Evolutionary conservation across 2,888 invertebrate genomes (phyloP).

Genomic region (Rhyacophila evoluta): DNA sequence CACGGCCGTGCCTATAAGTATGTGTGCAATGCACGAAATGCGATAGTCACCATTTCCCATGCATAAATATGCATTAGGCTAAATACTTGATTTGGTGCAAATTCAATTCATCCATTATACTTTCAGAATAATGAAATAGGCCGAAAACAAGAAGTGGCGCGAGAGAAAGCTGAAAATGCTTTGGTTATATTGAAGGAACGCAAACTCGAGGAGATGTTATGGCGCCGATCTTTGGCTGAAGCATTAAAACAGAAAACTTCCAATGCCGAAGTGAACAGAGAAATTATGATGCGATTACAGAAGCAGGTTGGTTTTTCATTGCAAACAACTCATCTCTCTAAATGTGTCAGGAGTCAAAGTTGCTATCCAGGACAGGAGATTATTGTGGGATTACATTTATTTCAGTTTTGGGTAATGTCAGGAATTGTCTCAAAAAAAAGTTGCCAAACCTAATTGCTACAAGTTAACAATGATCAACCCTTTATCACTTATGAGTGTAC

Average conservation of each 20-base stretch:
- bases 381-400: too few species aligned
- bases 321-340: too few species aligned
- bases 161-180: slow-evolving; percentile 46
- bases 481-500: too few species aligned
- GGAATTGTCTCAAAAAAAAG: too few species aligned
- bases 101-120: too few species aligned
- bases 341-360: too few species aligned
- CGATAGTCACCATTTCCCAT: not conserved
- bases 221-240: slow-evolving; percentile 46
- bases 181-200: slow-evolving; percentile 44
- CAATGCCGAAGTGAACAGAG: slow-evolving; percentile 47
- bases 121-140: slow-evolving; percentile 41
- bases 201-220: slow-evolving; percentile 46
- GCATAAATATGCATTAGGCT: not conserved
- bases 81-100: not conserved
- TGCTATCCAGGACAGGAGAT: too few species aligned
- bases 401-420: too few species aligned
- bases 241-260: slow-evolving; percentile 38
- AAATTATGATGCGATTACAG: slow-evolving; percentile 41
- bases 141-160: slow-evolving; percentile 44
- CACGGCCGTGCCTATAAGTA: too few species aligned
- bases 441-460: too few species aligned
- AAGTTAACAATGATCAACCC: too few species aligned
- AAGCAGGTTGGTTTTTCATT: slow-evolving; percentile 39
- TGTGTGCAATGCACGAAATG: too few species aligned